Conservation (phyloP, 2,797 vertebrate species). For the Enteromius trimaculatus region DNA sequence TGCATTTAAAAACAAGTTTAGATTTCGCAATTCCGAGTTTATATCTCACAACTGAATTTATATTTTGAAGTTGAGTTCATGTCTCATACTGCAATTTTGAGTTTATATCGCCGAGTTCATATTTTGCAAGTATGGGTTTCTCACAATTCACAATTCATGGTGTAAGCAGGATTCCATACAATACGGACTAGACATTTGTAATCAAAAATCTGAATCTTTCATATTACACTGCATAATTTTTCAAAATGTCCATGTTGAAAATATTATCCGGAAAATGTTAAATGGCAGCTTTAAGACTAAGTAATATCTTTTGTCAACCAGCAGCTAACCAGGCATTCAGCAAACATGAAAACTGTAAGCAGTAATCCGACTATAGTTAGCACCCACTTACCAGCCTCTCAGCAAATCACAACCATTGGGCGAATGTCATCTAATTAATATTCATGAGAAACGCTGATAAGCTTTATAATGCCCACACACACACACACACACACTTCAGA, state of each 20-base stretch:
- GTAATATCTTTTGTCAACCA: background rate
- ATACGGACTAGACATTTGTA: background rate
- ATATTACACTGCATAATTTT: background rate
- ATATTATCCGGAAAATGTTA: background rate
- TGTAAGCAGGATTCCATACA: background rate
- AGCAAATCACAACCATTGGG: background rate
- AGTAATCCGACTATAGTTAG: background rate
- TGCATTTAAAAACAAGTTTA: background rate
- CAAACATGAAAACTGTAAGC: background rate
- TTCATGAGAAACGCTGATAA: background rate
- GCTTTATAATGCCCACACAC: background rate
- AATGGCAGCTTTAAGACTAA: background rate
- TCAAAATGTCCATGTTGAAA: background rate
- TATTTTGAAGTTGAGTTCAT: too few relatives aligned
- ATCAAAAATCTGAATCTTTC: background rate
- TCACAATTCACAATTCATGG: background rate
- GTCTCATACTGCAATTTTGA: too few relatives aligned
- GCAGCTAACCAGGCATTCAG: background rate
- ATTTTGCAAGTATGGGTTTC: too few relatives aligned
- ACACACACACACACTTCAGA: background rate
- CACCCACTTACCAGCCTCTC: background rate
- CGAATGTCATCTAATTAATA: slow-evolving; percentile 16
- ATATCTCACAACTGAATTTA: too few relatives aligned
- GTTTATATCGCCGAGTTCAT: too few relatives aligned
- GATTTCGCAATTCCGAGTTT: background rate